Base-by-base conservation (phyloP, 2,113 vertebrate genomes). In the Lampris megalopsis region DNA sequence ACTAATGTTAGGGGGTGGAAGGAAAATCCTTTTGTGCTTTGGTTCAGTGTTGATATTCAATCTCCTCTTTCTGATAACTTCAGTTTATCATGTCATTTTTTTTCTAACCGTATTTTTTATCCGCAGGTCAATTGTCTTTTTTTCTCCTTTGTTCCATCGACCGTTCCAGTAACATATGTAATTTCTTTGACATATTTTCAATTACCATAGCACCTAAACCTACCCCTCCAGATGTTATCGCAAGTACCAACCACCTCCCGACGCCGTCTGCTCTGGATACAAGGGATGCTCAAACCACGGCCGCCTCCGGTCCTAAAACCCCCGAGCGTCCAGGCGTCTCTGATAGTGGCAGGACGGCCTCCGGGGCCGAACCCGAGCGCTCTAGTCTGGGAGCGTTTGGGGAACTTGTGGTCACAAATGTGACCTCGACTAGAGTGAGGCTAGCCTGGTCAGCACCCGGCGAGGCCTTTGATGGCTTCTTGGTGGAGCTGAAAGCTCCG, bases 171-270 rank as follows among this genome's bases (percentile, higher is more conserved):
- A 53, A 70, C 60, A 82, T 61, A 24, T 65, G 38, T 56, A 45
- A 8, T 8, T 45, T 63, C 53, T 71, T 82, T 83, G 91, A 92
- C 90, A 77, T 92, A 74, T 76, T 90, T 92, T 92, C 83, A 84
- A 92, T 87, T 71, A 83, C 73, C 48, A 43, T 91, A 94, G 92
- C 92, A 76, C 76, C 86, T 50, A 66, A 84, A 74, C 80, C 91
- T 80, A 88, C 90, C 63, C 82, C 91, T 81, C 53, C 84, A 77
- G 91, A 86, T 72, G 86, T 89, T 6, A 64, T 64, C 24, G 69
- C 91, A 88, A 92, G 74, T 54, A 57, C 92, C 69, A 87, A 82
- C 80, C 86, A 80, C 48, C 66, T 68, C 41, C 77, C 86, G n/a
- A 38, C 82, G 5, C 65, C 66, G 56, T 63, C 85, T 42, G 47